phyloP scores from a whole-genome alignment of 2,113 vertebrate genomes.

The Pseudorectes ferrugineus region DNA sequence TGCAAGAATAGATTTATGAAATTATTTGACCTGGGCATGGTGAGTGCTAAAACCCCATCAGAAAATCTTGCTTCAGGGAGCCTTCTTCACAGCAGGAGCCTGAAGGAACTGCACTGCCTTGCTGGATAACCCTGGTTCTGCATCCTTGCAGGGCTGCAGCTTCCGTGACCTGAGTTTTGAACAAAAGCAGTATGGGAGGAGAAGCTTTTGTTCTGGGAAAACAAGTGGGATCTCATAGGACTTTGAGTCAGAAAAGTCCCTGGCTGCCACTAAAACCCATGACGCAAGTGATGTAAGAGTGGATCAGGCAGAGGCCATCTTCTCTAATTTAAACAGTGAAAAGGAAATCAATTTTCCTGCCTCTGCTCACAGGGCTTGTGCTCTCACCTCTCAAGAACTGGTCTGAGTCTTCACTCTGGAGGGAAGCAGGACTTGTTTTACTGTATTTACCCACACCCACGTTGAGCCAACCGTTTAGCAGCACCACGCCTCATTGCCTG shows the following conservation, averaged over 20 bases:
- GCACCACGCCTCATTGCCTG: conserved; percentile 22
- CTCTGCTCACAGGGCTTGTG: not conserved
- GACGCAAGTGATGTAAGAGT: not conserved
- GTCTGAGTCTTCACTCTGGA: not conserved
- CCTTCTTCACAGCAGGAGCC: not conserved
- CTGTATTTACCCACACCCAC: not conserved
- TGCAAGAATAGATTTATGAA: not conserved
- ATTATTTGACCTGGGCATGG: not conserved
- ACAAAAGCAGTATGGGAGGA: not conserved
- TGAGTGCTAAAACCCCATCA: not conserved
- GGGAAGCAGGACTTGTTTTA: not conserved
- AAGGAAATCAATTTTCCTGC: not conserved
- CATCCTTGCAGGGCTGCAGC: not conserved
- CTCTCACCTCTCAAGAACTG: not conserved
- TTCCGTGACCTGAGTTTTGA: not conserved
- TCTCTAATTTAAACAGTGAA: not conserved
- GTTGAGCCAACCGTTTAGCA: conserved; percentile 23
- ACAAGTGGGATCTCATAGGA: not conserved
- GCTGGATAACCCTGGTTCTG: not conserved
- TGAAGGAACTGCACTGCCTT: not conserved
- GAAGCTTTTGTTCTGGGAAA: not conserved
- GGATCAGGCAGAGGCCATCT: not conserved
- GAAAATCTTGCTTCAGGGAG: not conserved
- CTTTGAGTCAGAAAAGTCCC: not conserved
- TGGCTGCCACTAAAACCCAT: not conserved